A percentile compares a stretch with the other conserved stretches of the same genome.
These are phyloP conservation scores for Leptinotarsa juncta DNA, from an alignment of 2,888 invertebrate genomes.

Conservation along the genomic window DNA sequence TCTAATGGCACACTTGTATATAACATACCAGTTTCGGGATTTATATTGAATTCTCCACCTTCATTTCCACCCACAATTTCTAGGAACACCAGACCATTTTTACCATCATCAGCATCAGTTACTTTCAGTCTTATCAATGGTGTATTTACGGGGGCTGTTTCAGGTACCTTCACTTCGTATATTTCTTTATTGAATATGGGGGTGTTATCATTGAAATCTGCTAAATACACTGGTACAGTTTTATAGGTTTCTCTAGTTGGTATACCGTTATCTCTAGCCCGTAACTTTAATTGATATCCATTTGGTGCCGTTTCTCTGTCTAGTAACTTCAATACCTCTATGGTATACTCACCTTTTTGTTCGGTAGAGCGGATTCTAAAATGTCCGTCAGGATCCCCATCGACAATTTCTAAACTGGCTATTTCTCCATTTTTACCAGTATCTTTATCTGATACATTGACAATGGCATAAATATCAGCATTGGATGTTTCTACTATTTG, in stretches of 20 bases:
- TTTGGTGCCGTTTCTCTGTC: constrained; percentile 83
- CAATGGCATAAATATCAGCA: constrained; percentile 89
- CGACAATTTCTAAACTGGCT: constrained; percentile 83
- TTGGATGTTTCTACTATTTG: constrained; percentile 84
- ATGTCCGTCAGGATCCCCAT: constrained; percentile 90
- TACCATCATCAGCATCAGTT: constrained; percentile 83
- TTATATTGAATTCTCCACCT: constrained; percentile 87
- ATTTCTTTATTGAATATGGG: constrained; percentile 89
- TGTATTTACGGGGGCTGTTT: constrained; percentile 89
- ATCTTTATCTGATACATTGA: constrained; percentile 86
- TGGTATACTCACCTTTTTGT: constrained; percentile 79
- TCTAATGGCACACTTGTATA: constrained; percentile 86
- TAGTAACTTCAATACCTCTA: constrained; percentile 81
- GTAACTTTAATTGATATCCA: constrained; percentile 88
- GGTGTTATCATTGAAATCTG: constrained; percentile 86
- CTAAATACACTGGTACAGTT: constrained; percentile 82
- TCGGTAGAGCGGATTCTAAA: constrained; percentile 79
- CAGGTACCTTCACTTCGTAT: constrained; percentile 88
- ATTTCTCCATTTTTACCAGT: constrained; percentile 87
- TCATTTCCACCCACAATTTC: constrained; percentile 94
- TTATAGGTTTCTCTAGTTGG: constrained; percentile 84
- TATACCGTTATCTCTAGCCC: constrained; percentile 85
- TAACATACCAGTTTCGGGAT: constrained; percentile 89
- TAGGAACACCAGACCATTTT: constrained; percentile 84
- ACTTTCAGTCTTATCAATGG: constrained; percentile 90